A percentile compares a stretch with the other conserved stretches of the same genome.
Evolutionary conservation across 2,113 vertebrate genomes (phyloP).

Genomic region (Ameiurus melas): DNA sequence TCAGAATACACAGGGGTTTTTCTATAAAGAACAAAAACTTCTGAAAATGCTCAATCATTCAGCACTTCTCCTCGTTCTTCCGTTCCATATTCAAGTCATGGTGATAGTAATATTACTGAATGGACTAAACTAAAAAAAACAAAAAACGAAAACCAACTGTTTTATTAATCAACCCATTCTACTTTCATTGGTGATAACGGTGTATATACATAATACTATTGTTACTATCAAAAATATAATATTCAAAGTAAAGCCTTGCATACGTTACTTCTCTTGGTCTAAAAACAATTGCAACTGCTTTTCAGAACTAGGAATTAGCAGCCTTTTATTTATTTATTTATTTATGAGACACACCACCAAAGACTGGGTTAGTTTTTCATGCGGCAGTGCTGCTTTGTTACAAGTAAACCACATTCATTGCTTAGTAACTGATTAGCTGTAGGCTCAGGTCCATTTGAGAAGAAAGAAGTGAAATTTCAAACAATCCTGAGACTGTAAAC

Average conservation of each 20-base stretch:
- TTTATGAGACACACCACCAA: not conserved
- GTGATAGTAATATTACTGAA: not conserved
- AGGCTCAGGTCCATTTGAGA: conserved; percentile 21
- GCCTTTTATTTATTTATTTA: conserved; percentile 27
- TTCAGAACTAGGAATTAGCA: conserved; percentile 35
- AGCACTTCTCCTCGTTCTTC: not conserved
- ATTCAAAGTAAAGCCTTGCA: conserved; percentile 48
- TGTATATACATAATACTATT: conserved; percentile 39
- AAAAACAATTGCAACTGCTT: conserved; percentile 21
- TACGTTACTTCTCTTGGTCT: conserved; percentile 25
- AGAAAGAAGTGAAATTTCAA: conserved; percentile 45
- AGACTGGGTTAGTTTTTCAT: conserved; percentile 31
- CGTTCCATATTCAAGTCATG: conserved; percentile 4
- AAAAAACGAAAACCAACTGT: not conserved
- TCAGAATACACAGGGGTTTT: not conserved
- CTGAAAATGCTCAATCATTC: not conserved
- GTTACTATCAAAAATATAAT: conserved; percentile 55
- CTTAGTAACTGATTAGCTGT: conserved; percentile 28
- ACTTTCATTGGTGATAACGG: conserved; percentile 24
- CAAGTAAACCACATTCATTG: conserved; percentile 40
- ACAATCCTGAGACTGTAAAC: conserved; percentile 58
- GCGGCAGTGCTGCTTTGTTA: conserved; percentile 43
- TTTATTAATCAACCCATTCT: conserved; percentile 20
- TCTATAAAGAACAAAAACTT: not conserved
- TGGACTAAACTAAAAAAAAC: not conserved